Evolutionary conservation across 1,140 invertebrate genomes (phyloP).

Genomic region (Zophobas atratus): DNA sequence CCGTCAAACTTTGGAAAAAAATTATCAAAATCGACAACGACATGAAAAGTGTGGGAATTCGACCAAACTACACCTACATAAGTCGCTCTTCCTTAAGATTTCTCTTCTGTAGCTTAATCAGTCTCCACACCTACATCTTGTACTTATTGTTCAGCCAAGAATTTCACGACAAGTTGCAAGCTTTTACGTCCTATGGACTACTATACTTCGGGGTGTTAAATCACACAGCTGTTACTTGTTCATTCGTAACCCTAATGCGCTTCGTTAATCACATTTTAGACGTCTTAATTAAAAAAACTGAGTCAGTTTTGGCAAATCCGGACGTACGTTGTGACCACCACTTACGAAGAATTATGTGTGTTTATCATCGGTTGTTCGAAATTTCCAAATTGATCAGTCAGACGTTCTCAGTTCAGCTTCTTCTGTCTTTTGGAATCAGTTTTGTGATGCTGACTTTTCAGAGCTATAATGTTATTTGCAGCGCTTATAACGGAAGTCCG

Average conservation of each 20-base stretch:
- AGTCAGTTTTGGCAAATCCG: not conserved
- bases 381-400: conserved; percentile 3
- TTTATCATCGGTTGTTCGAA: conserved; percentile 5
- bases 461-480: conserved; percentile 3
- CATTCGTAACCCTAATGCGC: conserved; percentile 7
- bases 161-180: conserved; percentile 8
- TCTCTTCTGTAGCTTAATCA: not conserved
- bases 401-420: conserved; percentile 20
- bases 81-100: not conserved
- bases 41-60: not conserved
- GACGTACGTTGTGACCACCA: not conserved
- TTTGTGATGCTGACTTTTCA: conserved; percentile 6
- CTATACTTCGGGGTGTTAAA: conserved; percentile 10
- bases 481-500: not conserved
- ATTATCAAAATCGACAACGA: not conserved
- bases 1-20: conserved; percentile 1
- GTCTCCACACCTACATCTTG: not conserved
- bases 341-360: not conserved
- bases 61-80: not conserved
- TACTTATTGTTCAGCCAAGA: not conserved
- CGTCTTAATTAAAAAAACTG: not conserved
- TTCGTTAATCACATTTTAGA: conserved; percentile 3
- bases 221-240: conserved; percentile 16
- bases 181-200: not conserved
- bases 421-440: conserved; percentile 14